Evolutionary conservation across 2,888 invertebrate genomes (phyloP).

Genomic region (Melikaiella ostensackeni): DNA sequence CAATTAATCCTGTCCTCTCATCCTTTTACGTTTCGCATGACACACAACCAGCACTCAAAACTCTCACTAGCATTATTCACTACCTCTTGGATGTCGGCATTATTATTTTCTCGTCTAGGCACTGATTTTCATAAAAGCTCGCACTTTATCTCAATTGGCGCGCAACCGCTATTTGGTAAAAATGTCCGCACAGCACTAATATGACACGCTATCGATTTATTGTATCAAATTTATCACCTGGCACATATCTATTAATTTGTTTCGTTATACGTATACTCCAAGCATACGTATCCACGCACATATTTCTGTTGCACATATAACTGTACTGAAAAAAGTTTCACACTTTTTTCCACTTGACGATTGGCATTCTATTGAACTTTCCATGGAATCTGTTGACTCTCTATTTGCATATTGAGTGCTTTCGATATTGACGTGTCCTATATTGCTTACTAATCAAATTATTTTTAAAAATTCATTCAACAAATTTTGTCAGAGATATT

Average conservation of each 20-base stretch:
- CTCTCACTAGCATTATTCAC: constrained; percentile 30
- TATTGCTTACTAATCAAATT: not conserved
- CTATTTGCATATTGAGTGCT: not conserved
- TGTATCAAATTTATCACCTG: constrained; percentile 34
- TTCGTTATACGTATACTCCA: constrained; percentile 5
- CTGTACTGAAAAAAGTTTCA: not conserved
- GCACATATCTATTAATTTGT: constrained; percentile 33
- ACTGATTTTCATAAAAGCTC: constrained; percentile 51
- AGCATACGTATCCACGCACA: constrained; percentile 15
- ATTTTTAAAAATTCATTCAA: not conserved
- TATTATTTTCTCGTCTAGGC: constrained; percentile 42
- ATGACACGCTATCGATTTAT: constrained; percentile 48
- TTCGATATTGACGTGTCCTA: not conserved
- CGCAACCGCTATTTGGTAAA: constrained; percentile 49
- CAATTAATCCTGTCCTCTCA: constrained; percentile 31
- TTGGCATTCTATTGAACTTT: not conserved
- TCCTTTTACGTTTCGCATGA: constrained; percentile 31
- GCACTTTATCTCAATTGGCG: constrained; percentile 46
- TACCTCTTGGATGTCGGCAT: constrained; percentile 22
- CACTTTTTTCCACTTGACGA: not conserved
- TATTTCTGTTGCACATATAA: constrained; percentile 14
- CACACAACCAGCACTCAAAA: constrained; percentile 34
- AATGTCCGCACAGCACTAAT: constrained; percentile 73
- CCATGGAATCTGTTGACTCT: not conserved
- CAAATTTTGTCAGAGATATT: not conserved